These are phyloP conservation scores for Ctenoplectra terminalis DNA, from an alignment of 1,140 invertebrate genomes.

Conservation along the genomic window DNA sequence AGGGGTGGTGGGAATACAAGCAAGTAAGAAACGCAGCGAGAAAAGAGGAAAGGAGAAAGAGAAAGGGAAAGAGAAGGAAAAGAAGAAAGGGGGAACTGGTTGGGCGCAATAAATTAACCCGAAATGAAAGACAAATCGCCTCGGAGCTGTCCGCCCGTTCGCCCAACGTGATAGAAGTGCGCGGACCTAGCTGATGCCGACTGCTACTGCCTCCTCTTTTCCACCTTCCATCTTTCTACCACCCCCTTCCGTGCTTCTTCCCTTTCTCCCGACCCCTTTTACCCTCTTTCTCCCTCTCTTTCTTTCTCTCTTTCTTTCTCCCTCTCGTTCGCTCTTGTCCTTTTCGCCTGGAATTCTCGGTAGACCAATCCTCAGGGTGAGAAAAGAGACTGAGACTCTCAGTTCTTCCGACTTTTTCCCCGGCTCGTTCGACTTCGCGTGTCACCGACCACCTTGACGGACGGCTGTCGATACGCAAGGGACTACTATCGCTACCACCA, in stretches of 20 bases:
- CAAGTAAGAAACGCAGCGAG: conserved; percentile 71
- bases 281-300: conserved; percentile 8
- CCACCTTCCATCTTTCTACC: conserved; percentile 53
- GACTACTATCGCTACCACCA: conserved; percentile 39
- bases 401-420: conserved; percentile 67
- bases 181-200: conserved; percentile 73
- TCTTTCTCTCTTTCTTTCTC: conserved; percentile 18
- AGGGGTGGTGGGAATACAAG: conserved; percentile 74
- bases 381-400: conserved; percentile 60
- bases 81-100: conserved; percentile 59
- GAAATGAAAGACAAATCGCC: conserved; percentile 84
- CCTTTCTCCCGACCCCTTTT: conserved; percentile 27
- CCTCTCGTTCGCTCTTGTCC: conserved; percentile 47
- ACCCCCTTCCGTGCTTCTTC: conserved; percentile 25
- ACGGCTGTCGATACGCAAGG: conserved; percentile 72
- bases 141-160: conserved; percentile 82
- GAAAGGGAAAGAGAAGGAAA: conserved; percentile 27
- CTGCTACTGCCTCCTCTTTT: conserved; percentile 63
- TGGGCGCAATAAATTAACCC: conserved; percentile 82
- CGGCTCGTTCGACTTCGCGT: conserved; percentile 57
- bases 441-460: conserved; percentile 68
- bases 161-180: conserved; percentile 82
- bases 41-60: not conserved
- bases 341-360: conserved; percentile 44
- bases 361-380: conserved; percentile 70